Percentiles rank a stretch among this genome's conserved stretches.
These are phyloP conservation scores for Catalaphyllia jardinei DNA, from an alignment of 64 coral and sea anemone species.

Conservation along the genomic window DNA sequence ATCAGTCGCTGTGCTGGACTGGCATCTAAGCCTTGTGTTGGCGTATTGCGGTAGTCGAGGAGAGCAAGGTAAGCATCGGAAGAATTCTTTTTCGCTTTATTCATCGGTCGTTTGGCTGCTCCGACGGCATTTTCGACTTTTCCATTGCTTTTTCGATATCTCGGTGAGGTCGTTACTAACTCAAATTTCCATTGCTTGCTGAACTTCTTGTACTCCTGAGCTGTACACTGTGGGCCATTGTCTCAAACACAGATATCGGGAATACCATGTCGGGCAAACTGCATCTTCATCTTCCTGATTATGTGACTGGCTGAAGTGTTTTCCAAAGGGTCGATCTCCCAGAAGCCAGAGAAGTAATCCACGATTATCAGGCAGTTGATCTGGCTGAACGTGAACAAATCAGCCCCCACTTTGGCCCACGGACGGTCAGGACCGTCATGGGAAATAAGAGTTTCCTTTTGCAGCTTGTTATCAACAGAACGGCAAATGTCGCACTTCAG, in stretches of 20 bases:
- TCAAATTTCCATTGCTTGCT: background rate
- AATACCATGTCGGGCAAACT: slow-evolving; percentile 12
- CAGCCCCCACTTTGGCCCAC: background rate
- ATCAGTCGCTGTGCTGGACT: background rate
- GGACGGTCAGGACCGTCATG: background rate
- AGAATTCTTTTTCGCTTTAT: background rate
- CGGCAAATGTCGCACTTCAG: background rate
- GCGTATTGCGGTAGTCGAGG: background rate
- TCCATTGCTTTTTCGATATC: background rate
- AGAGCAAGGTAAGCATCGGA: too few species aligned
- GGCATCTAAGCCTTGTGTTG: background rate
- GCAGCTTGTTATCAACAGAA: background rate
- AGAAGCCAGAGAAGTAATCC: too few species aligned
- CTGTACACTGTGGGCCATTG: slow-evolving; percentile 11
- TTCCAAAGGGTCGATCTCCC: too few species aligned
- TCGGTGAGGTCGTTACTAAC: too few species aligned
- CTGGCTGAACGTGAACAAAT: too few species aligned
- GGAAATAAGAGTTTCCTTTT: background rate
- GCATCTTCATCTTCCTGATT: background rate
- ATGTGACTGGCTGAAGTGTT: too few species aligned
- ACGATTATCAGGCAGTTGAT: too few species aligned
- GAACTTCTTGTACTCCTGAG: background rate
- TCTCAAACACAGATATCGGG: background rate
- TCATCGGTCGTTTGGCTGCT: background rate
- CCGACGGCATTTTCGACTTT: background rate